Base-by-base conservation (phyloP, 2,888 invertebrate genomes). In the Cosmia trapezina region DNA sequence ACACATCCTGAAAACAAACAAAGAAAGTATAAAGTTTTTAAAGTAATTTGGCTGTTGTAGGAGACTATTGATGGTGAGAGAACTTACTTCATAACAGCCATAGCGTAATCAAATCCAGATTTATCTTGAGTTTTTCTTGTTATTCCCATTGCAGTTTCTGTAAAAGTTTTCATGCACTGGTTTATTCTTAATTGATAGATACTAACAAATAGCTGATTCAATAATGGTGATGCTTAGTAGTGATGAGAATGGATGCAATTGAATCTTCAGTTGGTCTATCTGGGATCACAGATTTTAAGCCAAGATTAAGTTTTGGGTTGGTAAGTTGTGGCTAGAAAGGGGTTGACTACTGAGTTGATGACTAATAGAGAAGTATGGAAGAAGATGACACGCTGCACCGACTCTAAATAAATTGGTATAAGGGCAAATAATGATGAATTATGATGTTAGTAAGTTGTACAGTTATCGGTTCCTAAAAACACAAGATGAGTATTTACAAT, bases 91-190 rank as follows among this genome's bases (percentile, higher is more conserved):
- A 98, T 98, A 0, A 98, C 98, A 76, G 98, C 98, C 97, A 98
- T 97, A 8, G 98, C 98, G 87, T 98, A 98, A 87, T 98, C 98
- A 88, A 97, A 97, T 59, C 98, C 98, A 86, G 97, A 94, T 90
- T 97, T 96, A 89, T 97, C 97, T 92, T 98, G 97, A 51, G 97
- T 97, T 84, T 97, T 97, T 90, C 97, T 98, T 70, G 97, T 97
- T 0, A 98, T 97, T 45, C 98, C 98, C 98, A 98, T 98, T 0
- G 98, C 98, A 19, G 98, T 98, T 95, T 98, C 98, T 97, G 91
- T 9, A 94, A 95, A 67, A 59, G 28, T 51, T 67, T 56, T 28
- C 11, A 60, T 60, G 8, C 14, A 7, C 14, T 63, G 9, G 19
- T 49, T 51, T 37, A n/a, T n/a, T 33, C n/a, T 63, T 33, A 9